A percentile compares a stretch with the other conserved stretches of the same genome.
Evolutionary conservation across 2,113 vertebrate genomes (phyloP).

Genomic region (Poecile atricapillus): DNA sequence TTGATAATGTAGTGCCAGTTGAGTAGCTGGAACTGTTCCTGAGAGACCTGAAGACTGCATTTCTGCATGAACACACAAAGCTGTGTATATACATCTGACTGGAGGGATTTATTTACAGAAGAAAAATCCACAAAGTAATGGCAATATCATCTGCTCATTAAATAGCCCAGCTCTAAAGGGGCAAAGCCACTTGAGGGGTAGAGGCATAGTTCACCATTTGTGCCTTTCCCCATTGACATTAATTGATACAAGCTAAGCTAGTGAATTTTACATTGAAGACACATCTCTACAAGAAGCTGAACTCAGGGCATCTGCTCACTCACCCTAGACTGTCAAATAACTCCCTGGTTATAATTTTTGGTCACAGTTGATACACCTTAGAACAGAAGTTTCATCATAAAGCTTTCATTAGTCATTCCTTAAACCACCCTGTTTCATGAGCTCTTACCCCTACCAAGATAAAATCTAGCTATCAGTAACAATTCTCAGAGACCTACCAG

Average conservation of each 20-base stretch:
- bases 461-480: constrained; percentile 8
- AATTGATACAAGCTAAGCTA: neutral
- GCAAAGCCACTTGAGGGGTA: neutral
- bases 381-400: neutral
- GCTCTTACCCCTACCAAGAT: neutral
- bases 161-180: neutral
- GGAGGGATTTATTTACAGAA: neutral
- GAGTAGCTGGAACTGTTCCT: neutral
- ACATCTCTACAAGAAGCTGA: neutral
- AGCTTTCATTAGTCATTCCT: neutral
- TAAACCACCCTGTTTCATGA: neutral
- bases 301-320: neutral
- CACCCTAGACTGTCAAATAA: neutral
- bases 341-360: neutral
- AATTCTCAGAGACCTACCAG: neutral
- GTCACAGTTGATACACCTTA: neutral
- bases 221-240: neutral
- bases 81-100: neutral
- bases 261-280: neutral
- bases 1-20: neutral
- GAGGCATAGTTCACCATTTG: neutral
- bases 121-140: neutral
- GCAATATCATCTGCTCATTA: neutral
- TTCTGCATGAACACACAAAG: neutral
- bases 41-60: neutral